Percentiles rank a stretch among this genome's conserved stretches.
Evolutionary conservation across 2,113 vertebrate genomes (phyloP).

Genomic region (Orientallactaga bullata): DNA sequence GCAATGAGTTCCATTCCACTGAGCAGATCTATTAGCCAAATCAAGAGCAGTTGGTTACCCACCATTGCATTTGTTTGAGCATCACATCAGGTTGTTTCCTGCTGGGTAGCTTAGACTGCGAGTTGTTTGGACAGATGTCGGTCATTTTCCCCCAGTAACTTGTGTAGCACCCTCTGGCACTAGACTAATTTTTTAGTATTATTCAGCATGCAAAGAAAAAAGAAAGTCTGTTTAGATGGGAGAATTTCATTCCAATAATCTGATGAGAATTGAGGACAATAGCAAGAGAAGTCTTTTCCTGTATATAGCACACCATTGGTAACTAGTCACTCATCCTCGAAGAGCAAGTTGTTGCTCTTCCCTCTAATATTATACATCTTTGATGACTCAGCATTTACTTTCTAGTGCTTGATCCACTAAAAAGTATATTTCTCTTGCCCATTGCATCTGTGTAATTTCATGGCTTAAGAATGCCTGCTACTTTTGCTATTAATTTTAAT

Average conservation of each 20-base stretch:
- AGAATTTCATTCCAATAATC: not conserved
- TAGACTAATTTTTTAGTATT: not conserved
- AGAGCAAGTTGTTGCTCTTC: not conserved
- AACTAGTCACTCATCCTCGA: not conserved
- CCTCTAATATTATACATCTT: not conserved
- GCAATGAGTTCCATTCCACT: no score
- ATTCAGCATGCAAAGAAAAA: not conserved
- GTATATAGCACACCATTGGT: not conserved
- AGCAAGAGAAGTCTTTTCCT: not conserved
- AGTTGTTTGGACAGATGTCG: no score
- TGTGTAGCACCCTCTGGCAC: no score
- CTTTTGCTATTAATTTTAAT: not conserved
- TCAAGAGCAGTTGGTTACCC: no score
- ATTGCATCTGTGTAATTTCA: not conserved
- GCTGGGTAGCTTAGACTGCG: no score
- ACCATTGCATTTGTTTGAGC: no score
- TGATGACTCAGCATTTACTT: not conserved
- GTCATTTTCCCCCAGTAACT: no score
- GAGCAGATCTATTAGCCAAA: no score
- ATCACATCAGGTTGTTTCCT: no score
- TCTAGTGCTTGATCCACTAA: not conserved
- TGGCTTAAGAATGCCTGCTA: rapidly evolving
- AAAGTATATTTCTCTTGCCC: not conserved
- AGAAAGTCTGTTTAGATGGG: not conserved
- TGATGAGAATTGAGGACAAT: not conserved